Evolutionary conservation across 2,888 invertebrate genomes (phyloP).

Genomic region (Chymomyza procnemis): DNA sequence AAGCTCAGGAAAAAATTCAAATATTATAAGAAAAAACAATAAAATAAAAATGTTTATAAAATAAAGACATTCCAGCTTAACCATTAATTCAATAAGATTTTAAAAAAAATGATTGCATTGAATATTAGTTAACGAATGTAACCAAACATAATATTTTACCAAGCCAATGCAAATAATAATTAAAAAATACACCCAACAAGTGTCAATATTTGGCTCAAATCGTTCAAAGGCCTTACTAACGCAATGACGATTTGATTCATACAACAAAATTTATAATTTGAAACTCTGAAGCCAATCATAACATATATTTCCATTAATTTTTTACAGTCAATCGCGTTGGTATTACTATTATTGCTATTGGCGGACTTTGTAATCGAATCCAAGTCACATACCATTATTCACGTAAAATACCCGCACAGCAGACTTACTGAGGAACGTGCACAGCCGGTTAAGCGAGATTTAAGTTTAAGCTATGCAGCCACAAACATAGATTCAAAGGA

Average conservation of each 20-base stretch:
- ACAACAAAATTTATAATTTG: neutral
- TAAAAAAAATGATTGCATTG: too few species aligned
- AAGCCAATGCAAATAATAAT: neutral
- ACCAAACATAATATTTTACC: neutral
- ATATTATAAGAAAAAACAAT: neutral
- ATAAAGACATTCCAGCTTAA: too few species aligned
- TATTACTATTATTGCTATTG: constrained; percentile 55
- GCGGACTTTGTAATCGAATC: constrained; percentile 33
- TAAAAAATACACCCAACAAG: neutral
- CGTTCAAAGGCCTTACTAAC: neutral
- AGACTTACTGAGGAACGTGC: constrained; percentile 29
- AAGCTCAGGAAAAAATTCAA: neutral
- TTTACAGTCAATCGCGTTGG: constrained; percentile 48
- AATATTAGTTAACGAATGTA: too few species aligned
- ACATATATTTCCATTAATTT: neutral
- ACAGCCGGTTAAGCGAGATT: constrained; percentile 73
- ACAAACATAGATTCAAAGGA: constrained; percentile 77
- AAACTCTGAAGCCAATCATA: too few species aligned
- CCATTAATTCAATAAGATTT: too few species aligned
- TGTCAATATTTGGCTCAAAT: neutral
- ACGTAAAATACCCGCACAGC: constrained; percentile 62
- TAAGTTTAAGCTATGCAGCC: constrained; percentile 78
- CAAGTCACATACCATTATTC: constrained; percentile 52
- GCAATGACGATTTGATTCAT: neutral
- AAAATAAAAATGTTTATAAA: neutral